Base-by-base conservation (phyloP, 2,113 vertebrate genomes). In the Nothobranchius kuhntae region DNA sequence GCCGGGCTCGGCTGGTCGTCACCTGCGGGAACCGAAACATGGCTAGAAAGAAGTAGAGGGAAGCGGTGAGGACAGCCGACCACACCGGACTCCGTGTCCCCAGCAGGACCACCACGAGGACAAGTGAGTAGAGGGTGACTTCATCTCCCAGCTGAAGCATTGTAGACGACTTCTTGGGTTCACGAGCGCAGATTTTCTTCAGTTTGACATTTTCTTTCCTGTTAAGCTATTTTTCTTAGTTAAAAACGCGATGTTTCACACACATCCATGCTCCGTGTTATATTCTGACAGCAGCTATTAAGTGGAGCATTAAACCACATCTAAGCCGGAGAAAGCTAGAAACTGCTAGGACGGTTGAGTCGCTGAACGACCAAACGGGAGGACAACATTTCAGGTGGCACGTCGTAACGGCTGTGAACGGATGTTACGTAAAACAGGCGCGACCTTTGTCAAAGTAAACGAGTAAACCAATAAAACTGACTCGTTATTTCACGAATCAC, bases 21-120 rank as follows among this genome's bases (percentile, higher is more conserved):
- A 94, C 84, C 46, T 93, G 95, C 24, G 95, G 94, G 69, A 95
- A 95, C 38, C 94, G 89, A 83, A 94, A 89, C 77, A 94, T 42
- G 50, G 87, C 86, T 80, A 97, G 75, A 35, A 93, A 91, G 21
- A 95, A 36, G 84, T 93, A 98, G 24, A 96, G 82, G 38, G 91
- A 91, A 73, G 84, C 88, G 4, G 92, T 87, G 68, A 96, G 72
- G 36, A 76, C 75, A 58, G 87, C 79, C 21, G 94, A 89, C 80
- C 93, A 92, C 24, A 93, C 35, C 9, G 94, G 87, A 72, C 95
- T 96, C 40, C 96, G 92, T 61, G 92, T 95, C 38, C 92, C 77
- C 56, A 92, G 57, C 67, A 96, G 83, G 68, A 90, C 56, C 56
- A 89, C 46, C 53, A 88, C 53, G 73, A 98, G 91, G 13, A 96